These are phyloP conservation scores for Leucoma salicis DNA, from an alignment of 2,888 invertebrate genomes.

Conservation along the genomic window DNA sequence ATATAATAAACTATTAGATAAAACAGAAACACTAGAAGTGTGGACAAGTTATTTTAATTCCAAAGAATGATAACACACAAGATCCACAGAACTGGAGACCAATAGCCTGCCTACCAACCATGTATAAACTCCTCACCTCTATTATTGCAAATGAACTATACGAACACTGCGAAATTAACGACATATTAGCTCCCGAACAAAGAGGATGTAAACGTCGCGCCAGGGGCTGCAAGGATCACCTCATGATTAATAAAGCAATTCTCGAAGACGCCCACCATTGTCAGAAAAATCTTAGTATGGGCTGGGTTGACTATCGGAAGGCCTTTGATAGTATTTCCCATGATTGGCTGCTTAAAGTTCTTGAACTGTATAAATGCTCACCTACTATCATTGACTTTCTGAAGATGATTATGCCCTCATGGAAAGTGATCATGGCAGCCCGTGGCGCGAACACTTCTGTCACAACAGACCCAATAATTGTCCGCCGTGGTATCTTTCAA, in stretches of 20 bases:
- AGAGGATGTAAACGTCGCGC: not conserved
- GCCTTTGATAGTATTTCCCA: no score
- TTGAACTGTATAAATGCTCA: not conserved
- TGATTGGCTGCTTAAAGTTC: constrained; percentile 5
- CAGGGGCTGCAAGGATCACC: no score
- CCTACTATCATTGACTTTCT: not conserved
- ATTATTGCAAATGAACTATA: not conserved
- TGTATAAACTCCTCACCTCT: not conserved
- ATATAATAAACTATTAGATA: no score
- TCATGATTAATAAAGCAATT: constrained; percentile 5
- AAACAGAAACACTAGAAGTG: not conserved
- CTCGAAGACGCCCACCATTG: constrained; percentile 12
- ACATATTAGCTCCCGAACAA: not conserved
- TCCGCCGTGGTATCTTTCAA: no score
- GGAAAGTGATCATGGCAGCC: constrained; percentile 12
- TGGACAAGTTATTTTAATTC: constrained; percentile 14
- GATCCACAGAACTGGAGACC: constrained; percentile 1
- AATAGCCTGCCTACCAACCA: constrained; percentile 1
- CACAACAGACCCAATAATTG: no score
- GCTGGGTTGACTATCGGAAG: constrained; percentile 13
- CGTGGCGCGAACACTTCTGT: not conserved
- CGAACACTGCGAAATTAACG: not conserved
- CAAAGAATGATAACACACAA: not conserved
- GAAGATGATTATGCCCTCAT: constrained; percentile 4
- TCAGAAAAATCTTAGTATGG: constrained; percentile 15